Conservation (phyloP, 23 tunicate species). For the Oikopleura vanhoeffeni region DNA sequence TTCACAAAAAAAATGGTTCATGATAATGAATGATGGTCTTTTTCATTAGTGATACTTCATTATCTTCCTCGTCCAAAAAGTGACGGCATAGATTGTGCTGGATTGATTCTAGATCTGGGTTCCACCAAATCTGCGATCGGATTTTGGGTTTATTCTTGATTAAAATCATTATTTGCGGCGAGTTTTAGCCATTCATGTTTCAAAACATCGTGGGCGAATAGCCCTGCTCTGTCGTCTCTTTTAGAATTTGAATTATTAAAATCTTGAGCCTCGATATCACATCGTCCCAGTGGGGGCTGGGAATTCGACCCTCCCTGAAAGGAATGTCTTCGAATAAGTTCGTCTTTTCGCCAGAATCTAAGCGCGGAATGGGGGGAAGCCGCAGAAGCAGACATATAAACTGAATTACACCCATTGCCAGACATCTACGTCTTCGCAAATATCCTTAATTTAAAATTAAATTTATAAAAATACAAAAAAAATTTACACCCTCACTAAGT, state of each 20-base stretch:
- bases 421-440: neutral
- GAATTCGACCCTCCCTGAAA: neutral
- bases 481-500: too few relatives aligned
- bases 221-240: neutral
- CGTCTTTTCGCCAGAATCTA: neutral
- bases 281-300: slow-evolving; percentile 5
- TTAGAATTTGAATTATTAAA: neutral
- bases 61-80: neutral
- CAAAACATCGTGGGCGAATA: neutral
- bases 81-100: neutral
- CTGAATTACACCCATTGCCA: slow-evolving; percentile 3
- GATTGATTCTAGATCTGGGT: neutral
- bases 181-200: neutral
- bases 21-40: too few relatives aligned
- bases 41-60: neutral
- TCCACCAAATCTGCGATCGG: neutral
- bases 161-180: neutral
- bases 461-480: too few relatives aligned
- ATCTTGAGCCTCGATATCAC: slow-evolving; percentile 2
- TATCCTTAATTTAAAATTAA: too few relatives aligned
- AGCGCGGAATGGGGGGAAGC: neutral
- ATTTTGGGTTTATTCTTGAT: neutral
- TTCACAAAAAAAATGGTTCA: too few relatives aligned
- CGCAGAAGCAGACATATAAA: neutral
- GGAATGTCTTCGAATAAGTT: neutral